Evolutionary conservation across 92 coral and sea anemone species (phyloP), one percentile per base, ranked within the genome.

Genomic region (Metridium senile): DNA sequence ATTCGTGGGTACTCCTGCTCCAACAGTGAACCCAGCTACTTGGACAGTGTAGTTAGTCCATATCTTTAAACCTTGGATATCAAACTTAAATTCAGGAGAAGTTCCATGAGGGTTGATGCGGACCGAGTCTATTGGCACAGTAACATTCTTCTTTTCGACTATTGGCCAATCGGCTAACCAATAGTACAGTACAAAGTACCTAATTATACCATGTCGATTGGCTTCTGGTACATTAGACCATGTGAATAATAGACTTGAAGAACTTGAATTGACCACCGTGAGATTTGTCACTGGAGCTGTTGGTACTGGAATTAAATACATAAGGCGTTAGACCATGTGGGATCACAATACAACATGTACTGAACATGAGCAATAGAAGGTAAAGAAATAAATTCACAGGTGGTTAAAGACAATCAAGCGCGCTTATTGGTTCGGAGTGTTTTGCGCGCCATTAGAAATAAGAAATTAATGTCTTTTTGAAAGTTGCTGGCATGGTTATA

Each of bases 21-120:
- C 63, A 21, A 89, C 77, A 0, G 93, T 89, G 22, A 57, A 68
- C 6, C 84, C 90, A 31, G 84, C 81, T 10, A 89, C 76, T 21
- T 35, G 72, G 27, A 89, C 72, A 6, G 84, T 72, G 56, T 89
- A 89, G 33, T 82, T 79, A 17, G 88, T 85, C 93, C 93, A 89
- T 43, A 82, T 82, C 53, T 58, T 11, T 33, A 89, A 71, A 1
- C 84, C 81, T 8, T 70, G 69, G 47, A 89, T 20, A 27, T 81
- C 77, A 46, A 66, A 69, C 70, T 58, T 25, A 64, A 64, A 89
- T 11, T 33, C 57, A 32, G 75, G 54, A 63, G n/a, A 1, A 10
- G 11, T 63, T 54, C 59, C 59, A 54, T 28, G 6, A 0, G n/a
- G 43, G 66, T 22, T 22, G 29, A 8, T 59, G 3, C 69, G 67